Base-by-base conservation (phyloP, 2,113 vertebrate genomes). In the Crotalus tigris region DNA sequence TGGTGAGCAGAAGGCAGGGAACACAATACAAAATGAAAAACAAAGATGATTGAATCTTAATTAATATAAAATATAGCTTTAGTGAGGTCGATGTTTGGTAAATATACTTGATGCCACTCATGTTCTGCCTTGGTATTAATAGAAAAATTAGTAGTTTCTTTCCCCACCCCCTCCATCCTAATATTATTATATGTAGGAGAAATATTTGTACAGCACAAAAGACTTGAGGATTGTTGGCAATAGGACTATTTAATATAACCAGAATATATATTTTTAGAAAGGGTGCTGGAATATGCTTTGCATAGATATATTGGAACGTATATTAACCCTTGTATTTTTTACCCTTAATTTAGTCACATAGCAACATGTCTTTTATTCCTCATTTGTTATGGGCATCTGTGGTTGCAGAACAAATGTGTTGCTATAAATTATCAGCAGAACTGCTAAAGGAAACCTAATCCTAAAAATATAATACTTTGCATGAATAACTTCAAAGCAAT, bases 381-480 rank as follows among this genome's bases (percentile, higher is more conserved):
- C 90, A 93, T 97, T 96, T 95, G 39, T 93, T 94, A 94, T 54
- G 44, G 58, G 39, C 92, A 95, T 92, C 87, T 92, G 24, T 94
- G 90, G 33, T 54, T 91, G 64, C 61, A 23, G 92, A 96, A 96
- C 89, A 92, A 95, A 96, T 91, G 6, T 91, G 51, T 93, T 96
- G 88, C 95, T 96, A 94, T 97, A 95, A 96, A 97, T 97, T 95
- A 95, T 93, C 93, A 96, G 57, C 85, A 59, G 1, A 92, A 51
- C 26, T 94, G 94, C 91, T 95, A 94, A 92, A 94, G 69, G 85
- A 94, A 95, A 87, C 61, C 17, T 95, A 97, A 95, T 91, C 75
- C 12, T 96, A 87, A 95, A 97, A 95, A 95, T 95, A 95, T 0
- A 0, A 64, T 33, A 53, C 19, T 61, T 95, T 94, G 26, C 64